These are phyloP conservation scores for Panagrolaimus sp. DNA, from an alignment of 1,140 invertebrate species.

Conservation along the genomic window DNA sequence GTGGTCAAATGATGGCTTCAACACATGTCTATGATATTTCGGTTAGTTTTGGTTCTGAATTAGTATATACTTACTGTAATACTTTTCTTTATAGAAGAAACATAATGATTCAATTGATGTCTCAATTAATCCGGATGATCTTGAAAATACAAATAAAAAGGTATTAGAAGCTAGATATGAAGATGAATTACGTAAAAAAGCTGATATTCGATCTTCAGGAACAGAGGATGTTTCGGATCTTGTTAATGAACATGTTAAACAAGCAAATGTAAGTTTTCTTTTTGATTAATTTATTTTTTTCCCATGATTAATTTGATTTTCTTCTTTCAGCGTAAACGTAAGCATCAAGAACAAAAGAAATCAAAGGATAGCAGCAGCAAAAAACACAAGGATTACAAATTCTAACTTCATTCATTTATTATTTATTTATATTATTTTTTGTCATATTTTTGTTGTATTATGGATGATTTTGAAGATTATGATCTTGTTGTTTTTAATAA, in stretches of 20 bases:
- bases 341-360: slow-evolving; percentile 57
- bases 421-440: neutral
- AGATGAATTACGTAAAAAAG: slow-evolving; percentile 67
- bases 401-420: slow-evolving; percentile 34
- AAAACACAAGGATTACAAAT: slow-evolving; percentile 58
- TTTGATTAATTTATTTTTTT: slow-evolving; percentile 17
- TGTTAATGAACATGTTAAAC: slow-evolving; percentile 83
- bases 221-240: slow-evolving; percentile 94
- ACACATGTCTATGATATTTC: slow-evolving; percentile 67
- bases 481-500: no score
- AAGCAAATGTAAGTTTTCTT: slow-evolving; percentile 70
- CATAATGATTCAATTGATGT: slow-evolving; percentile 71
- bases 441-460: no score
- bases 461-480: no score
- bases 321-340: slow-evolving; percentile 56
- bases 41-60: slow-evolving; percentile 29
- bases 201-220: slow-evolving; percentile 27
- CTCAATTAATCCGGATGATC: slow-evolving; percentile 88
- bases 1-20: slow-evolving; percentile 86
- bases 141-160: slow-evolving; percentile 82
- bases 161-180: slow-evolving; percentile 94
- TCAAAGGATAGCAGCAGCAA: slow-evolving; percentile 29
- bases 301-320: slow-evolving; percentile 15
- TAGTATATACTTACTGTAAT: neutral
- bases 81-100: slow-evolving; percentile 28